Evolutionary conservation across 2,888 invertebrate species (phyloP), one percentile per base, ranked within the genome.

Genomic region (Scaptomyza parva): DNA sequence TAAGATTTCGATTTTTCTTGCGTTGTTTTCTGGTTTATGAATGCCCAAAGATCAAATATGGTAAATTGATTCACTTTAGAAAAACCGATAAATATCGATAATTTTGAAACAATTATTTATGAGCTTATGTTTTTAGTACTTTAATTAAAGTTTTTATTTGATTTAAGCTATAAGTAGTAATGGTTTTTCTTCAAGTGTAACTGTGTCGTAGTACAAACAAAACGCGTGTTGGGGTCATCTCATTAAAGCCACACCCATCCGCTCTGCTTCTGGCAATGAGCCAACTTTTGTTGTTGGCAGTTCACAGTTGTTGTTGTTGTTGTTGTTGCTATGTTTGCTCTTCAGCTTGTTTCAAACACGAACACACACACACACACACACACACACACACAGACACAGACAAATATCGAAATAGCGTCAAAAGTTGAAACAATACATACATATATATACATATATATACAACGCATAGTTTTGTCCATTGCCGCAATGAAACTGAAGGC

Each of bases 351-450:
- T 72, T 52, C 51, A 57, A 66, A 62, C 50, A 59, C 17, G 26
- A 12, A 33, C 30, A 33, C 30, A n/a, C 30, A 8, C 7, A 28
- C 28, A 28, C n/a, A n/a, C 26, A 26, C 28, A 30, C 11, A 7
- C 3, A 26, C 28, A 28, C 28, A 28, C 26, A 26, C 28, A 30
- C 11, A 7, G 7, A 26, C 28, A 28, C 28, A 11, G 0, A 26
- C 61, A 74, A 64, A 67, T 61, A 62, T 47, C 17, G 14, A 59
- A 71, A 68, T 59, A 71, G 61, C 60, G 14, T 75, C 76, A 59
- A 87, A 54, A 87, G 72, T 61, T 66, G 79, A 82, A 73, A 85
- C 86, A 82, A 82, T 81, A 83, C 79, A 86, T 76, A 85, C 76
- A 82, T 79, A 85, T 24, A 47, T 12, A 67, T 58, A 67, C 26